These are phyloP conservation scores for Lepidiolamprologus cunningtoni DNA, from an alignment of 2,113 vertebrate genomes.

Conservation along the genomic window DNA sequence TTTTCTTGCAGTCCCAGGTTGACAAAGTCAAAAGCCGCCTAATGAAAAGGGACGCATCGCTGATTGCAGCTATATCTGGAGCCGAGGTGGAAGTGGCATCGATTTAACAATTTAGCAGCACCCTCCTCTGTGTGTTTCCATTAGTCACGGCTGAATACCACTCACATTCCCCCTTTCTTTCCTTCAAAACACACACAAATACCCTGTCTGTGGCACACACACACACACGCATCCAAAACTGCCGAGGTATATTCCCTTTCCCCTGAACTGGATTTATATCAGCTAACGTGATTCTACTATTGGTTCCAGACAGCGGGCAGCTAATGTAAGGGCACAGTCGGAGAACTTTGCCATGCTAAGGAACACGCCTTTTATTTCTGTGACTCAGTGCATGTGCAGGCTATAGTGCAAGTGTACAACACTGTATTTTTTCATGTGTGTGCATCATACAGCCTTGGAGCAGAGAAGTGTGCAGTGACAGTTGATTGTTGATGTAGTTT, in stretches of 20 bases:
- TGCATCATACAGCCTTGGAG: constrained; percentile 24
- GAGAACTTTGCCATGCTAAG: constrained; percentile 70
- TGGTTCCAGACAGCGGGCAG: constrained; percentile 31
- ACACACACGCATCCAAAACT: neutral
- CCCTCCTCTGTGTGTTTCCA: constrained; percentile 85
- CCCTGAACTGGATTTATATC: constrained; percentile 1
- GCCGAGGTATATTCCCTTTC: neutral
- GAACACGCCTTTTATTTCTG: constrained; percentile 64
- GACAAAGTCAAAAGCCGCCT: constrained; percentile 85
- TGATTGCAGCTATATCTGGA: constrained; percentile 93
- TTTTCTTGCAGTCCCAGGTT: constrained; percentile 78
- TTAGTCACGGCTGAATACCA: constrained; percentile 85
- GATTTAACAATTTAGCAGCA: constrained; percentile 85
- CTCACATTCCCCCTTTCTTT: constrained; percentile 69
- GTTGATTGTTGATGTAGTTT: neutral
- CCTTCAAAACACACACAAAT: constrained; percentile 31
- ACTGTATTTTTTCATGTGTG: constrained; percentile 64
- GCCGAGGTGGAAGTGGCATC: constrained; percentile 89
- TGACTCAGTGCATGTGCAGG: constrained; percentile 54
- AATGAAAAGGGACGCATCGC: constrained; percentile 96
- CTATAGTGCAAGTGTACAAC: constrained; percentile 51
- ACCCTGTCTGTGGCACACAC: neutral
- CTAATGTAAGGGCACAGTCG: constrained; percentile 53
- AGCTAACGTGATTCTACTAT: neutral
- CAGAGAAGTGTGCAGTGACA: neutral